phyloP scores from a whole-genome alignment of 1,140 invertebrate genomes.

The Drosophila parabipectinata region DNA sequence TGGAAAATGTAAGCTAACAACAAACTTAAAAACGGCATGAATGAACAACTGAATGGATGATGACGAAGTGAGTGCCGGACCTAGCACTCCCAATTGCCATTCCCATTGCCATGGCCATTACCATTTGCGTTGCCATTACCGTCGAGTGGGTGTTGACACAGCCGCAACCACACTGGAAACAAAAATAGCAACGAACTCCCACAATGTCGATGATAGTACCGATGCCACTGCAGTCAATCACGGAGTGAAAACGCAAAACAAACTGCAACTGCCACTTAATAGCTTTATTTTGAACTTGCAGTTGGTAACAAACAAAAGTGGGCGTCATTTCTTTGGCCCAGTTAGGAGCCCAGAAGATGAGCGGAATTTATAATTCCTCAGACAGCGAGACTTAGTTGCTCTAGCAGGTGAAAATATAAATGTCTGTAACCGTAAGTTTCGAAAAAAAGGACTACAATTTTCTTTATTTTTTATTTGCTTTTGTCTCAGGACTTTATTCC shows the following conservation, averaged over 20 bases:
- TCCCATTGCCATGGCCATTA: slow-evolving; percentile 42
- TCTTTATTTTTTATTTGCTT: neutral
- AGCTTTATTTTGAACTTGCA: slow-evolving; percentile 61
- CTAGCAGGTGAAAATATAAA: neutral
- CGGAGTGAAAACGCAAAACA: slow-evolving; percentile 58
- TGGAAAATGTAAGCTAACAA: slow-evolving; percentile 73
- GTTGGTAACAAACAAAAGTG: slow-evolving; percentile 27
- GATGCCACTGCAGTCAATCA: slow-evolving; percentile 35
- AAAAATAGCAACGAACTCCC: slow-evolving; percentile 27
- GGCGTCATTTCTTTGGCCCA: slow-evolving; percentile 40
- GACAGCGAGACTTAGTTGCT: neutral
- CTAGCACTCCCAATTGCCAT: slow-evolving; percentile 53
- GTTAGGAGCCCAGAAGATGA: slow-evolving; percentile 7
- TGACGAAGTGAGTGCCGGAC: slow-evolving; percentile 59
- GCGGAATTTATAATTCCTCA: neutral
- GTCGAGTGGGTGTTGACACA: slow-evolving; percentile 55
- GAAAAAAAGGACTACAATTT: neutral
- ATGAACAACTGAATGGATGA: slow-evolving; percentile 55
- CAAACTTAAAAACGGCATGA: slow-evolving; percentile 63
- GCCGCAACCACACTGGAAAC: slow-evolving; percentile 16
- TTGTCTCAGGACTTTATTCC: too few relatives aligned
- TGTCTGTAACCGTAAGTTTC: too few relatives aligned
- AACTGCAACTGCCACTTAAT: slow-evolving; percentile 76
- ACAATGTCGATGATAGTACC: slow-evolving; percentile 39
- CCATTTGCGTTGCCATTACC: slow-evolving; percentile 43